phyloP scores from a whole-genome alignment of 2,113 vertebrate species.

The Nothocercus julius region DNA sequence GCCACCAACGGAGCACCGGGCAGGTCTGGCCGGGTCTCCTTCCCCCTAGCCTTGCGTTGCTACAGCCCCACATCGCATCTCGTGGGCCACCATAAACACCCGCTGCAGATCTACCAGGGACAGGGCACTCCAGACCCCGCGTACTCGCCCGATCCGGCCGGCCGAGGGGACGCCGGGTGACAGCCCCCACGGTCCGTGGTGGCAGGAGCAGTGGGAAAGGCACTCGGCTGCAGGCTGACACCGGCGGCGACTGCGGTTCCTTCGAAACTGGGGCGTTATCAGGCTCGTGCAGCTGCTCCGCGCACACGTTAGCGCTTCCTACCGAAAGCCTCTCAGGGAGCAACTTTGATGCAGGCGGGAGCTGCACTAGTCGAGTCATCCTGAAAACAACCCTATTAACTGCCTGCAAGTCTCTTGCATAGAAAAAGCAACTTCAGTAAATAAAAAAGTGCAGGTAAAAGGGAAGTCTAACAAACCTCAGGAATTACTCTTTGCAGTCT shows the following conservation, averaged over 20 bases:
- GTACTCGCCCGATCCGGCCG: neutral
- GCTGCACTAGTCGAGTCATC: neutral
- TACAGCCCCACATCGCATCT: neutral
- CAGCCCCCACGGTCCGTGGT: neutral
- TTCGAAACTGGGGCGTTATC: neutral
- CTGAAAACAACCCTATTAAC: neutral
- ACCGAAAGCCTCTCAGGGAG: neutral
- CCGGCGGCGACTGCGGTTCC: slow-evolving; percentile 13
- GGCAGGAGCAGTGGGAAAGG: slow-evolving; percentile 12
- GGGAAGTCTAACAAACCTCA: neutral
- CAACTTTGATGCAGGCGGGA: neutral
- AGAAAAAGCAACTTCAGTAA: neutral
- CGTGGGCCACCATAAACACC: neutral
- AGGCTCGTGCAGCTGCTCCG: neutral
- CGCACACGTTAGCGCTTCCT: neutral
- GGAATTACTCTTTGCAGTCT: neutral
- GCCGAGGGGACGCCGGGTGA: neutral
- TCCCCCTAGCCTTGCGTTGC: neutral
- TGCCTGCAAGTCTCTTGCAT: neutral
- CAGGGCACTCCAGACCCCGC: neutral
- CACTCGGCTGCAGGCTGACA: neutral
- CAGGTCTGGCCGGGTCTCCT: neutral
- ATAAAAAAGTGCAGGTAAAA: neutral
- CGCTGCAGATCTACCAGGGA: neutral
- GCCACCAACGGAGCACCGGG: neutral